Base-by-base conservation (phyloP, 1,140 invertebrate species). In the Brachionus calyciflorus region DNA sequence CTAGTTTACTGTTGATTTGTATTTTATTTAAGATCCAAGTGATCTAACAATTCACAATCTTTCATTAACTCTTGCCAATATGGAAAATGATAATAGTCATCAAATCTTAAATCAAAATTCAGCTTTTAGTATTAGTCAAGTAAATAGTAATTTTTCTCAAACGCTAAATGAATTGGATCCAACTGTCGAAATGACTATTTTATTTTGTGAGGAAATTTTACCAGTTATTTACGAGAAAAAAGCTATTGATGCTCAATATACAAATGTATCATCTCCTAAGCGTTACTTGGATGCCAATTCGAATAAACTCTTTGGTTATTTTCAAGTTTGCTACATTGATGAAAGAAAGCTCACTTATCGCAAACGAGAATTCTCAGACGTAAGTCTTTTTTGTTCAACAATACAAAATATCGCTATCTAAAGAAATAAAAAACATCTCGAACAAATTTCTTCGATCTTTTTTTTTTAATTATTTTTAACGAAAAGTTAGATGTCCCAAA, bases 311-410 rank as follows among this genome's bases (percentile, higher is more conserved):
- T 73, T 73, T n/a, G 69, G 69, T 3, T 37, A 28, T 30, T 73
- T 73, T 46, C 21, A 73, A 26, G 21, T 73, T n/a, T 21, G 51
- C n/a, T 73, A 73, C 33, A 41, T 73, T n/a, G 51, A 73, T 10
- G 69, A 73, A 73, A 19, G 69, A 46, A 73, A 73, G 19, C 30
- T 73, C 10, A 73, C 69, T 14, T 73, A 41, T 40, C 30, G 69
- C 1, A 73, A 33, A 19, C 44, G 69, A 14, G 44, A 49, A 73
- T 73, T 73, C 12, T 19, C 44, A n/a, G 28, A 73, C 5, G 69
- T 73, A 55, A 73, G n/a, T n/a, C n/a, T n/a, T n/a, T 17, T 70
- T 24, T 4, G 19, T 19, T 44, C 9, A 69, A 12, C 26, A 44
- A 30, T 44, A 69, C 17, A 69, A 33, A n/a, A 33, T 30, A 40